Percentiles rank a stretch among this genome's conserved stretches.
phyloP scores from a whole-genome alignment of 2,797 vertebrate genomes.

The Oryzias sinensis region DNA sequence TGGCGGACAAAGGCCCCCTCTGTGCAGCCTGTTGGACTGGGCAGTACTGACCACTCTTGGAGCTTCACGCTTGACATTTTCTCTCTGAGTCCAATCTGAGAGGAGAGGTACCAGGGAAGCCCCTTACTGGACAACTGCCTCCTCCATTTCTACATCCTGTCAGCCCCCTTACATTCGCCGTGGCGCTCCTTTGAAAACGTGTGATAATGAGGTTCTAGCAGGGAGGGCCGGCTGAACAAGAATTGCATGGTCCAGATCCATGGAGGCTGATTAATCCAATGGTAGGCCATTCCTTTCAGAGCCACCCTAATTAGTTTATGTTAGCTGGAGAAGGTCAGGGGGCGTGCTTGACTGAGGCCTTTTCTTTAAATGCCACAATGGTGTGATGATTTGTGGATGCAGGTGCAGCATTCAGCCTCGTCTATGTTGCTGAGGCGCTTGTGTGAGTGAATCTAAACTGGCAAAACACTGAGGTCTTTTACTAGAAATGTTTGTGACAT shows the following conservation, averaged over 20 bases:
- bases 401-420: constrained; percentile 82
- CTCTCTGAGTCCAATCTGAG: constrained; percentile 71
- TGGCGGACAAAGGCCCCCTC: constrained; percentile 86
- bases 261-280: constrained; percentile 80
- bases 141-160: constrained; percentile 60
- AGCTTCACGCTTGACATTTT: constrained; percentile 79
- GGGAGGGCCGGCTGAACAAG: constrained; percentile 65
- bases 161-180: constrained; percentile 52
- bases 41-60: constrained; percentile 70
- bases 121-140: constrained; percentile 68
- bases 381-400: constrained; percentile 91
- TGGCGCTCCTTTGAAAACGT: constrained; percentile 72
- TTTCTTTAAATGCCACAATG: constrained; percentile 91
- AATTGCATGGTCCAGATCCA: constrained; percentile 75
- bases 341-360: constrained; percentile 83
- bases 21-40: constrained; percentile 76
- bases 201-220: constrained; percentile 83
- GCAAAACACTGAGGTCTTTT: constrained; percentile 83
- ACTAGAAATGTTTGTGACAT: constrained; percentile 76
- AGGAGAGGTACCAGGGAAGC: constrained; percentile 68
- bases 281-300: constrained; percentile 80
- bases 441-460: constrained; percentile 76
- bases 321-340: constrained; percentile 94
- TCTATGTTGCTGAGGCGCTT: constrained; percentile 82
- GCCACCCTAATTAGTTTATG: constrained; percentile 95